Evolutionary conservation across 2,888 invertebrate species (phyloP).

Genomic region (Linnaemya tessellans): DNA sequence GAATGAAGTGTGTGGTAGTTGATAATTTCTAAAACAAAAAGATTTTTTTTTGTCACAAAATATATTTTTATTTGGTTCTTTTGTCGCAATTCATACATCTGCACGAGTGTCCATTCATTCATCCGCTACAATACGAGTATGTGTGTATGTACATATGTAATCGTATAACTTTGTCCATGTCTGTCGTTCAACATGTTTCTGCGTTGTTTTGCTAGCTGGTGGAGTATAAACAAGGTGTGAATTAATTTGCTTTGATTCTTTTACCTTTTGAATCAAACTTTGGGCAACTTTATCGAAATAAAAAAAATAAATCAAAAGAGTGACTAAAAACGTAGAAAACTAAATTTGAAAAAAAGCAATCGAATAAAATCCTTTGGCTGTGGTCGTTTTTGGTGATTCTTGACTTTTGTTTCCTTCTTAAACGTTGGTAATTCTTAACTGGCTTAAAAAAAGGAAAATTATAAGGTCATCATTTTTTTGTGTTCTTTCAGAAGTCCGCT

Average conservation of each 20-base stretch:
- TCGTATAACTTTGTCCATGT: background rate
- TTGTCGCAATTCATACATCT: constrained; percentile 35
- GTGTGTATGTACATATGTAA: no score
- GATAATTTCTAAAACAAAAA: constrained; percentile 49
- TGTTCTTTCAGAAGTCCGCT: background rate
- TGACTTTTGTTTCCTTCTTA: background rate
- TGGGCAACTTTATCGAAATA: constrained; percentile 6
- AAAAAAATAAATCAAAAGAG: background rate
- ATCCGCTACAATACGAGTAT: constrained; percentile 36
- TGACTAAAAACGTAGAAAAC: constrained; percentile 7
- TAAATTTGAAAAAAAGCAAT: constrained; percentile 17
- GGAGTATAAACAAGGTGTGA: constrained; percentile 78
- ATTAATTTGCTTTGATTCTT: constrained; percentile 79
- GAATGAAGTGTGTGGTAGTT: constrained; percentile 40
- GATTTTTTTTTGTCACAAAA: constrained; percentile 15
- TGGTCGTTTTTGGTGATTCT: constrained; percentile 3
- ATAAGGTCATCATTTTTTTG: background rate
- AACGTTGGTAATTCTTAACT: constrained; percentile 21
- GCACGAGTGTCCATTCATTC: constrained; percentile 29
- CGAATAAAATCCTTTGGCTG: constrained; percentile 30
- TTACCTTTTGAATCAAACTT: constrained; percentile 61
- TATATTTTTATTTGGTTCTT: background rate
- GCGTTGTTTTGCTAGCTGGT: background rate
- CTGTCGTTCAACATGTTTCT: background rate
- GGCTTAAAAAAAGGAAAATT: no score